Conservation (phyloP, 2,888 invertebrate genomes). For the Parnassius apollo region DNA sequence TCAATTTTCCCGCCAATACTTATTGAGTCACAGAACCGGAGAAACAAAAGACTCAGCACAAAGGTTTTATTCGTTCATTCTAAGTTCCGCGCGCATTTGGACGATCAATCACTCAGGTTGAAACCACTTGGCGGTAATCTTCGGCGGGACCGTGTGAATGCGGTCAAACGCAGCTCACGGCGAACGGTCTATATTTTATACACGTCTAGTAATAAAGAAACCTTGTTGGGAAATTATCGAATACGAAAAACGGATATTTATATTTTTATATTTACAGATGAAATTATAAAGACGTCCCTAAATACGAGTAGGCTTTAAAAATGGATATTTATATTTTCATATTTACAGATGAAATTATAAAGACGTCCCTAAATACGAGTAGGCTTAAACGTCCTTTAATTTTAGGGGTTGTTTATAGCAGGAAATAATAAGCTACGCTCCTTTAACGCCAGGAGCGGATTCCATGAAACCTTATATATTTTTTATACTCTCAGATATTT, state of each 20-base stretch:
- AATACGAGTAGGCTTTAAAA: neutral
- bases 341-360: too few species aligned
- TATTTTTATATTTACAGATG: too few species aligned
- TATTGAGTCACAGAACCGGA: constrained; percentile 19
- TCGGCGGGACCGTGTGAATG: constrained; percentile 70
- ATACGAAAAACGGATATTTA: constrained; percentile 26
- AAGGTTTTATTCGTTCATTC: constrained; percentile 52
- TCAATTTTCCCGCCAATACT: constrained; percentile 14
- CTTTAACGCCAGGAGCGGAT: too few species aligned
- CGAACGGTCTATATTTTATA: constrained; percentile 64
- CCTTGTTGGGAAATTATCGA: constrained; percentile 52
- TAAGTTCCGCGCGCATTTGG: constrained; percentile 53
- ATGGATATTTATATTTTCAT: too few species aligned
- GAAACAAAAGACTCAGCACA: constrained; percentile 39
- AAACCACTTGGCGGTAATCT: constrained; percentile 64
- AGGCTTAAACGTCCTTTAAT: too few species aligned
- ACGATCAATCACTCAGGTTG: constrained; percentile 70
- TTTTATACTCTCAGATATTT: too few species aligned
- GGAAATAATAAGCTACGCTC: too few species aligned
- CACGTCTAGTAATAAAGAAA: constrained; percentile 59
- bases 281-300: too few species aligned
- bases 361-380: too few species aligned
- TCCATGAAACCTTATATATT: too few species aligned
- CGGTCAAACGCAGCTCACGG: constrained; percentile 55
- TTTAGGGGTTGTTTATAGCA: too few species aligned